These are phyloP conservation scores for Pentalonia nigronervosa DNA, from an alignment of 1,140 invertebrate species.

Conservation along the genomic window DNA sequence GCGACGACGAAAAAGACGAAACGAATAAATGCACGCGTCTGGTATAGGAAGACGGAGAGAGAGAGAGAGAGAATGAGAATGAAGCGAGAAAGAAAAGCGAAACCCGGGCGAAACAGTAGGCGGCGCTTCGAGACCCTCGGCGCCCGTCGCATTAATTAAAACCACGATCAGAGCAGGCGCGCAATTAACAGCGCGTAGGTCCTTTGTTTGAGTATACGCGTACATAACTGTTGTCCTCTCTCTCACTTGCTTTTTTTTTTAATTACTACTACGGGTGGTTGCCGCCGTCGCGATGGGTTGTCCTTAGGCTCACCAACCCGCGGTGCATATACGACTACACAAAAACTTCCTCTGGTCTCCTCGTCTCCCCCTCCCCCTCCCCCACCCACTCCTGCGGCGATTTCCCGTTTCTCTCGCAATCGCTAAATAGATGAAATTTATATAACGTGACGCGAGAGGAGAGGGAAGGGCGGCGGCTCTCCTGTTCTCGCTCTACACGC, in stretches of 20 bases:
- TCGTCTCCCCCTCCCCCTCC: neutral
- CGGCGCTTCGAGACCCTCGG: constrained; percentile 34
- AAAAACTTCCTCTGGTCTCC: constrained; percentile 7
- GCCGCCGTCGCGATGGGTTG: constrained; percentile 16
- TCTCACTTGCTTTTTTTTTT: neutral
- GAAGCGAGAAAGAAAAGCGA: neutral
- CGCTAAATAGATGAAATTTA: neutral
- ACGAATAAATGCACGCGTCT: neutral
- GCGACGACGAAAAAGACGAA: too few species aligned
- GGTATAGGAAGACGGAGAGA: neutral
- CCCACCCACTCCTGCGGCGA: neutral
- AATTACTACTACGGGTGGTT: constrained; percentile 51
- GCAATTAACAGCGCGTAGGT: constrained; percentile 38
- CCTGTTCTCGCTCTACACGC: too few species aligned
- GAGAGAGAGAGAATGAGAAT: neutral
- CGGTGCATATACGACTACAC: neutral
- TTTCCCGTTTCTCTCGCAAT: neutral
- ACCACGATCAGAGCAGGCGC: constrained; percentile 37
- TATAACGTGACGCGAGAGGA: neutral
- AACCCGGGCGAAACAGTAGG: constrained; percentile 15
- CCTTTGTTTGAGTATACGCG: neutral
- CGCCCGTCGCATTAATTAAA: constrained; percentile 44
- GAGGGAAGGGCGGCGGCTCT: neutral
- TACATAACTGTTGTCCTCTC: neutral
- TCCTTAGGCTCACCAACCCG: constrained; percentile 46